phyloP scores from a whole-genome alignment of 2,888 invertebrate species.

The Pseudeuparius sepicola region DNA sequence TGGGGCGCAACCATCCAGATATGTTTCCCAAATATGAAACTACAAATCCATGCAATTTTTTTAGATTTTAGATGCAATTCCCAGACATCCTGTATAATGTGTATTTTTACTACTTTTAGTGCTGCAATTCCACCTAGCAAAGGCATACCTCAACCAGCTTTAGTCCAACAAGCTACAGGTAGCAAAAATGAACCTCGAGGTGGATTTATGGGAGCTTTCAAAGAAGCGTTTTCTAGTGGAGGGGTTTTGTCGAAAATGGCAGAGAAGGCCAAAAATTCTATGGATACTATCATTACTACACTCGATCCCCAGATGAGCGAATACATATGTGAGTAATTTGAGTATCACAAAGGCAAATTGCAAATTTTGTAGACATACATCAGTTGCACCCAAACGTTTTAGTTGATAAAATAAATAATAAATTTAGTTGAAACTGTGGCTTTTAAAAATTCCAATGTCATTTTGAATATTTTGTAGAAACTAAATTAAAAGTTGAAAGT shows the following conservation, averaged over 20 bases:
- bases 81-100: no score
- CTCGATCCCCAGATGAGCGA: constrained; percentile 86
- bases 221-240: constrained; percentile 55
- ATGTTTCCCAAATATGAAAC: no score
- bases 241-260: constrained; percentile 58
- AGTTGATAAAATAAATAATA: constrained; percentile 4
- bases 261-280: constrained; percentile 67
- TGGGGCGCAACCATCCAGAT: no score
- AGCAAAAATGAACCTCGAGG: constrained; percentile 27
- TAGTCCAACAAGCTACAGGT: constrained; percentile 13
- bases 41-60: no score
- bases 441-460: no score
- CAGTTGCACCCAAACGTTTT: background rate
- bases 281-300: constrained; percentile 79
- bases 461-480: no score
- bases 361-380: no score
- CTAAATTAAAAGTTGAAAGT: no score
- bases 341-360: no score
- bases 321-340: constrained; percentile 66
- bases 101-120: constrained; percentile 32
- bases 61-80: no score
- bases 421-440: constrained; percentile 17
- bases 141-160: constrained; percentile 29
- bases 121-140: constrained; percentile 38
- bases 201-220: constrained; percentile 58